Evolutionary conservation across 2,797 vertebrate species (phyloP).

Genomic region (Huso huso): DNA sequence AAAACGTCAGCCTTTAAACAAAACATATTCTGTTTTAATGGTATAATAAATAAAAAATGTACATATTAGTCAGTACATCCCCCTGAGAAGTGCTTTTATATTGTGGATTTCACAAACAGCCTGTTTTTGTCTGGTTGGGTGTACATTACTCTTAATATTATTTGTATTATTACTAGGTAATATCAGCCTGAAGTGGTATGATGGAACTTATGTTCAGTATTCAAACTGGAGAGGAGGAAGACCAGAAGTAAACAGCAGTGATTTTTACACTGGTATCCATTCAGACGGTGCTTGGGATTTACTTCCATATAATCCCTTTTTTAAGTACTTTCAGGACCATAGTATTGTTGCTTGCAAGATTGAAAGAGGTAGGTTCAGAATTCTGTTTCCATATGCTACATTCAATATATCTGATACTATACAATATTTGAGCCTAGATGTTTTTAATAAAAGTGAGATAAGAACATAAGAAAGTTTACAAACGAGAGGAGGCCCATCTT

Average conservation of each 20-base stretch:
- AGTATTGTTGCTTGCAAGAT: conserved; percentile 85
- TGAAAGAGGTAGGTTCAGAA: conserved; percentile 69
- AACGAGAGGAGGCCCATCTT: too few relatives aligned
- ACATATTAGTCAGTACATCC: too few relatives aligned
- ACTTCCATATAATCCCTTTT: conserved; percentile 35
- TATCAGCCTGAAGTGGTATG: conserved; percentile 72
- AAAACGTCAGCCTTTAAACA: too few relatives aligned
- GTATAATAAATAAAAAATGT: too few relatives aligned
- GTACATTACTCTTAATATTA: conserved; percentile 32
- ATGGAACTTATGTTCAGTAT: conserved; percentile 74
- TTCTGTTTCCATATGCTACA: too few relatives aligned
- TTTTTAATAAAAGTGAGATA: too few relatives aligned
- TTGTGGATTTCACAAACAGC: background rate
- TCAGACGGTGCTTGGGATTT: conserved; percentile 72
- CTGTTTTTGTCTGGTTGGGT: conserved; percentile 5
- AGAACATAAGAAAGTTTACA: too few relatives aligned
- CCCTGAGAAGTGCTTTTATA: too few relatives aligned
- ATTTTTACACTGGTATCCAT: conserved; percentile 75
- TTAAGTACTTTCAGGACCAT: conserved; percentile 59
- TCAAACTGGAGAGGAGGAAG: conserved; percentile 82
- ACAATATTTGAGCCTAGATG: too few relatives aligned
- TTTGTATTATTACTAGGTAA: too few relatives aligned
- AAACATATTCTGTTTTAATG: too few relatives aligned
- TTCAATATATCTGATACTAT: too few relatives aligned
- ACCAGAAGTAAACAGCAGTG: conserved; percentile 46